A percentile compares a stretch with the other conserved stretches of the same genome.
Evolutionary conservation across 2,888 invertebrate species (phyloP).

Genomic region (Cryptosula pallasiana): DNA sequence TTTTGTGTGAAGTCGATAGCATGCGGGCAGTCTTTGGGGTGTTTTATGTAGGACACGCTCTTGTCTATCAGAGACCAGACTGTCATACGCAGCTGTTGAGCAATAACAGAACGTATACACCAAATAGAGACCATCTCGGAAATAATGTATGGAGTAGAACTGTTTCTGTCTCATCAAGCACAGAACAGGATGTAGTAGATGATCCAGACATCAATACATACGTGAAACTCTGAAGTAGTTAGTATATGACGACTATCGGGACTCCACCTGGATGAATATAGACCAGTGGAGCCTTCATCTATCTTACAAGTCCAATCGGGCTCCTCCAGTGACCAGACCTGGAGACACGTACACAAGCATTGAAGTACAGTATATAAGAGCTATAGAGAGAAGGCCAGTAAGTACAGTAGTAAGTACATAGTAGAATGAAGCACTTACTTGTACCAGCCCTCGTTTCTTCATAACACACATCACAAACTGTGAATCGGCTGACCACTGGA

Average conservation of each 20-base stretch:
- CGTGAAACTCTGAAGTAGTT: constrained; percentile 58
- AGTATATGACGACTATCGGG: constrained; percentile 58
- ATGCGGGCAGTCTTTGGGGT: constrained; percentile 51
- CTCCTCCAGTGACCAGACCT: constrained; percentile 57
- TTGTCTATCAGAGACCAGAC: constrained; percentile 55
- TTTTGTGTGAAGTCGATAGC: constrained; percentile 46
- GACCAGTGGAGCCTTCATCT: constrained; percentile 58
- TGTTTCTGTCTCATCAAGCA: no score
- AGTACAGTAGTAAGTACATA: background rate
- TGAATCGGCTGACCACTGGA: constrained; percentile 52
- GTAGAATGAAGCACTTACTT: constrained; percentile 35
- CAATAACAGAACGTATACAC: no score
- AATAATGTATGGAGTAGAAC: no score
- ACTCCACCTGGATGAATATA: constrained; percentile 56
- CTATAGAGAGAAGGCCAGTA: background rate
- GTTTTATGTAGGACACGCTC: constrained; percentile 54
- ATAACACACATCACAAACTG: constrained; percentile 51
- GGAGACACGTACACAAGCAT: background rate
- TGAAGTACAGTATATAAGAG: no score
- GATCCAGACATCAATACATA: no score
- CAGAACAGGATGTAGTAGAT: no score
- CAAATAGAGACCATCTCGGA: no score
- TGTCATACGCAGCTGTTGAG: constrained; percentile 53
- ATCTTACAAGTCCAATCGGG: constrained; percentile 60
- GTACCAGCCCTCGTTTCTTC: constrained; percentile 50